Base-by-base conservation (phyloP, 2,888 invertebrate genomes). In the Amiota minor region DNA sequence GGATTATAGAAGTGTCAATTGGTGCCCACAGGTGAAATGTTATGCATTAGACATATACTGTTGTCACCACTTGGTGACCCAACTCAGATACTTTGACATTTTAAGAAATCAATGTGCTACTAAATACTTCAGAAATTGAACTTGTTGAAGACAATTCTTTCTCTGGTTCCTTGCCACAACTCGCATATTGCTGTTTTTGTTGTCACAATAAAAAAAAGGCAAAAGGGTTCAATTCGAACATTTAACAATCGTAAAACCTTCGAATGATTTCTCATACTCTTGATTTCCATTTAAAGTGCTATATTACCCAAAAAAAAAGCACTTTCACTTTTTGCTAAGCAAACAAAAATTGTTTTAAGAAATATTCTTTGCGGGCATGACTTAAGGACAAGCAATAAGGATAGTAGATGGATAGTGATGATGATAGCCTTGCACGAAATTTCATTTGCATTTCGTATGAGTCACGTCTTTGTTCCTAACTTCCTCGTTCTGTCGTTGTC, bases 391-490 rank as follows among this genome's bases (percentile, higher is more conserved):
- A 70, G n/a, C n/a, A n/a, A n/a, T n/a, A n/a, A n/a, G n/a, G n/a
- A n/a, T n/a, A 61, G 23, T 23, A 70, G 6, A 35, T 35, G 35
- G 35, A 6, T 35, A 8, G 35, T 35, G 35, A 35, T 35, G 35
- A 35, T 35, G 35, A 35, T 35, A 8, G 35, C 35, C 6, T 35
- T 35, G 35, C 70, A 56, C 71, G 67, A 35, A 35, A 79, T 76
- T 81, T 77, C 76, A 81, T 81, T 81, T 83, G 82, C 83, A 83
- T 81, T 81, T 81, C 71, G 75, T 78, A 81, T 77, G 80, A 81
- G 81, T 83, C 80, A 76, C 76, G 75, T 74, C 72, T 74, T 74
- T 76, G 18, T 59, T 1, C 18, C 2, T 4, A 18, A 35, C 35
- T 6, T 35, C 35, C 35, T 35, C 6, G 35, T 35, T 8, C 35